These are phyloP conservation scores for Pristionchus exspectatus DNA, from an alignment of 2,888 invertebrate genomes.

Conservation along the genomic window DNA sequence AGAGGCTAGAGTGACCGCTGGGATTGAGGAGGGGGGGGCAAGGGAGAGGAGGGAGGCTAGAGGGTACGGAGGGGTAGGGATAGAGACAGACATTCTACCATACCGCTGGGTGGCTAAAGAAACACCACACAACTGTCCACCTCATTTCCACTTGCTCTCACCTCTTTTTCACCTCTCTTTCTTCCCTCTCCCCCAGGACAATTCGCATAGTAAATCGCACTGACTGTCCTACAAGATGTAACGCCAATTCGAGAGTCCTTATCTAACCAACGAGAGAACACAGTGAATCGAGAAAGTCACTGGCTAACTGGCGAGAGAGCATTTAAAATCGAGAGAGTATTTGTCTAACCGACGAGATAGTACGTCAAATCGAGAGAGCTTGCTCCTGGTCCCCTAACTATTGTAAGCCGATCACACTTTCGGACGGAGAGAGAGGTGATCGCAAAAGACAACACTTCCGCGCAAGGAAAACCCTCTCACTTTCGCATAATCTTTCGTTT, in stretches of 20 bases:
- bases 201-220: neutral
- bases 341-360: too few species aligned
- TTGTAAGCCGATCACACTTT: neutral
- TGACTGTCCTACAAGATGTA: too few species aligned
- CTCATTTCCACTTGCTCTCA: neutral
- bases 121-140: neutral
- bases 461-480: neutral
- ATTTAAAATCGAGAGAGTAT: too few species aligned
- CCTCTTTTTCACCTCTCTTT: neutral
- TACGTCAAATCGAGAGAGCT: too few species aligned
- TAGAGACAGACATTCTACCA: neutral
- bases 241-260: neutral
- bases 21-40: neutral
- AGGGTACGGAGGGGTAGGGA: neutral
- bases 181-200: neutral
- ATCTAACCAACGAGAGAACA: neutral
- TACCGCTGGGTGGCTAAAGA: neutral
- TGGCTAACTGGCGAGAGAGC: too few species aligned
- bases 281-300: neutral
- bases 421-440: neutral
- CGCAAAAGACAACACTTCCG: neutral
- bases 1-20: constrained; percentile 21
- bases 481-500: too few species aligned
- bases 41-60: neutral
- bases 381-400: neutral